Percentiles rank a stretch among this genome's conserved stretches.
These are phyloP conservation scores for Goniozus legneri DNA, from an alignment of 1,140 invertebrate genomes.

Conservation along the genomic window DNA sequence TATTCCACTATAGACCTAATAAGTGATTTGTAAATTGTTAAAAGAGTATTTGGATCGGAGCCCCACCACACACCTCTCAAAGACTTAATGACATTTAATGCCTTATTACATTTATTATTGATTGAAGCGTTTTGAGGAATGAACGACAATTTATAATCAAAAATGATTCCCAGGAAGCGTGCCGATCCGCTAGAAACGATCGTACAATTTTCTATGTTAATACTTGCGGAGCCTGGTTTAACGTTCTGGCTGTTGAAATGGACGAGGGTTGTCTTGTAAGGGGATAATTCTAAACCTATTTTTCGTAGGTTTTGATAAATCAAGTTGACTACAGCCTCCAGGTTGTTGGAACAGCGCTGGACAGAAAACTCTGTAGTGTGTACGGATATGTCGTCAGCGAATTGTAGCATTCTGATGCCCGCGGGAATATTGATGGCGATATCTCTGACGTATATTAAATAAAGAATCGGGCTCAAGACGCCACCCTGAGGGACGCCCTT, in stretches of 20 bases:
- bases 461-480: not conserved
- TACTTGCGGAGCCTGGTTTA: not conserved
- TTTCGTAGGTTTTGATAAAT: not conserved
- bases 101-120: not conserved
- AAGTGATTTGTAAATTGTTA: not conserved
- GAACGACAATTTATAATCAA: not conserved
- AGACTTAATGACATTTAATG: not conserved
- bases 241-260: not conserved
- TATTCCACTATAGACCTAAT: not conserved
- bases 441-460: not conserved
- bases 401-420: not conserved
- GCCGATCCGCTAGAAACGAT: not conserved
- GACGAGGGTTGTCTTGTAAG: not conserved
- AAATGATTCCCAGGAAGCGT: not conserved
- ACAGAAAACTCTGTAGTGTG: not conserved
- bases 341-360: not conserved
- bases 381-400: not conserved
- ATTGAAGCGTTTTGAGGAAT: not conserved
- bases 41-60: not conserved
- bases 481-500: not conserved
- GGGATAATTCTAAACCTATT: not conserved
- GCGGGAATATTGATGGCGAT: not conserved
- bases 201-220: not conserved
- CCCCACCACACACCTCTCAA: not conserved
- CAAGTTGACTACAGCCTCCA: not conserved